Base-by-base conservation (phyloP, 1,140 invertebrate genomes). In the Zaprionus camerounensis region DNA sequence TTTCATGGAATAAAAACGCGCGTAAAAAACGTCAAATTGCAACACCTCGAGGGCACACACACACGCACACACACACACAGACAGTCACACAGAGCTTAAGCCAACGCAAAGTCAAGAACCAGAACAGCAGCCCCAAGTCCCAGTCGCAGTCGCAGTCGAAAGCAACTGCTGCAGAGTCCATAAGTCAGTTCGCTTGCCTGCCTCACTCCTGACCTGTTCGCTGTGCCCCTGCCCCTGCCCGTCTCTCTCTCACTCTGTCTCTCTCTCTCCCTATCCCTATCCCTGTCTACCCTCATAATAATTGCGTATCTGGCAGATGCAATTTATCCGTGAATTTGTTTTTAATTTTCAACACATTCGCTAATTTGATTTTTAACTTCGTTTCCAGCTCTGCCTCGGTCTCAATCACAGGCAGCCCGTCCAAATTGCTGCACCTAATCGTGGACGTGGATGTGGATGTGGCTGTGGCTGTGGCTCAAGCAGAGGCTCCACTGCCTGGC, bases 261-360 rank as follows among this genome's bases (percentile, higher is more conserved):
- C 51, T 55, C 61, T 44, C 58, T 38, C 20, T 41, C 4, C 2
- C 6, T 17, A 1, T 26, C 22, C 22, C 22, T n/a, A 15, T 49
- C 62, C 31, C 53, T 26, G 28, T 38, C 57, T 76, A 64, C 84
- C 86, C 80, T 90, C 85, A 88, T 91, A 92, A 92, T 92, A 92
- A 92, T 92, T 92, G 86, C 91, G 91, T 92, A 91, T 91, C 91
- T 91, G 91, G 91, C 91, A 91, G 87, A 92, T 92, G 91, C 91
- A 92, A 92, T 92, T 92, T 92, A 92, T 92, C 91, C 91, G 88
- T 91, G 91, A 92, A 92, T 92, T 92, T 92, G 91, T 92, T 92
- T 92, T 92, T 92, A 92, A 92, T 92, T 92, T 92, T 92, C 91
- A 92, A 92, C 91, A 92, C 91, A 92, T 92, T 92, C 91, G 85